Evolutionary conservation across 2,113 vertebrate species (phyloP), one percentile per base, ranked within the genome.

Genomic region (Deroptyus accipitrinus): DNA sequence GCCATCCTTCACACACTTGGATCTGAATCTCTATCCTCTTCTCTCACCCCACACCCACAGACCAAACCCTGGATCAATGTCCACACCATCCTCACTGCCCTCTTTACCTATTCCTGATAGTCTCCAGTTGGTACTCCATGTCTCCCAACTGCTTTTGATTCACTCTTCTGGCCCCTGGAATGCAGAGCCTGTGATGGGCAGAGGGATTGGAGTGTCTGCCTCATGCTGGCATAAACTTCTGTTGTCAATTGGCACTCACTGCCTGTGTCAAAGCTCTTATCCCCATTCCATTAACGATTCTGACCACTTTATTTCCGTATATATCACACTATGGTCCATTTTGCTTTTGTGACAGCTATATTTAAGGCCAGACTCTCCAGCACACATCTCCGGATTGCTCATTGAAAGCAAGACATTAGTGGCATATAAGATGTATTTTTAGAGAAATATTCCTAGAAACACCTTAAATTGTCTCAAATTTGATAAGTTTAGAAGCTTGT

Each of bases 401-500:
- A 33, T 22, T 67, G 51, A 81, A 93, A 96, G 46, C 64, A 86
- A 92, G 86, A 35, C 25, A 33, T 55, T 23, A 86, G 20, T 35
- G 88, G 39, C 19, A 22, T 59, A 28, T 17, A 46, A 90, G 28
- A 63, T 24, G 2, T 25, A 78, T 74, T 96, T 95, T 92, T 83
- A 76, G 64, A 90, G 42, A 13, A 46, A 20, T 42, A 35, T 84
- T 86, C 69, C 80, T 92, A 61, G 79, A 74, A 92, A 2, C 39
- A 69, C 20, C 39, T 88, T 83, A 70, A 90, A 46, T 63, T 68
- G 30, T 63, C 68, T 86, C 82, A 55, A 91, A 83, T 95, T 92
- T 87, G 44, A 3, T 84, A 91, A 89, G 72, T 82, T 44, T 48
- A 89, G 86, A 89, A 79, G 28, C 57, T 88, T 78, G 67, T 92